These are phyloP conservation scores for Pilophorus perplexus DNA, from an alignment of 2,888 invertebrate genomes.

Conservation along the genomic window DNA sequence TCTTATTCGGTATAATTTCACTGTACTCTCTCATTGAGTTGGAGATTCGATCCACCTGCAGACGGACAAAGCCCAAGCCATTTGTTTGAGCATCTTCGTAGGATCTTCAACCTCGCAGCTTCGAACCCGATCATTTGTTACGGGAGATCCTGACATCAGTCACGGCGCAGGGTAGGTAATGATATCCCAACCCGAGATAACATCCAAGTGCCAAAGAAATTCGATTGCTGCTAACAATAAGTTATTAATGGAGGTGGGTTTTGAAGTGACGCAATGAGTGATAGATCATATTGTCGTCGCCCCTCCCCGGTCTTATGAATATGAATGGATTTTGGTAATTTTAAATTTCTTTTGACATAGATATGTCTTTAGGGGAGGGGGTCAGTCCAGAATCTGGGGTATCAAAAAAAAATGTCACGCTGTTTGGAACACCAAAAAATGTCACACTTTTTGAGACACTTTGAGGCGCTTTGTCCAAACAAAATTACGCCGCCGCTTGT, in stretches of 20 bases:
- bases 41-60: no score
- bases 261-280: constrained; percentile 31
- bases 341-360: no score
- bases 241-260: constrained; percentile 27
- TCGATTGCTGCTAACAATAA: constrained; percentile 37
- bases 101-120: no score
- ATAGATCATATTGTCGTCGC: constrained; percentile 36
- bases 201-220: constrained; percentile 34
- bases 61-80: constrained; percentile 17
- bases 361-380: no score
- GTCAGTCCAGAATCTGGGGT: no score
- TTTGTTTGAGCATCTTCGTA: constrained; percentile 21
- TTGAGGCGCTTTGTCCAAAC: no score
- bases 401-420: no score
- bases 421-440: no score
- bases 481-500: no score
- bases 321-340: constrained; percentile 33
- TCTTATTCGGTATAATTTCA: no score
- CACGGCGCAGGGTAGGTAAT: constrained; percentile 32
- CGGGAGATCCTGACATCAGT: constrained; percentile 27
- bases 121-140: constrained; percentile 23
- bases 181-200: constrained; percentile 26
- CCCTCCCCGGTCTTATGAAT: constrained; percentile 34
- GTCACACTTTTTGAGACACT: no score
- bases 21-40: no score